A percentile compares a stretch with the other conserved stretches of the same genome.
Evolutionary conservation across 2,113 vertebrate species (phyloP).

Genomic region (Sinocyclocheilus grahami): DNA sequence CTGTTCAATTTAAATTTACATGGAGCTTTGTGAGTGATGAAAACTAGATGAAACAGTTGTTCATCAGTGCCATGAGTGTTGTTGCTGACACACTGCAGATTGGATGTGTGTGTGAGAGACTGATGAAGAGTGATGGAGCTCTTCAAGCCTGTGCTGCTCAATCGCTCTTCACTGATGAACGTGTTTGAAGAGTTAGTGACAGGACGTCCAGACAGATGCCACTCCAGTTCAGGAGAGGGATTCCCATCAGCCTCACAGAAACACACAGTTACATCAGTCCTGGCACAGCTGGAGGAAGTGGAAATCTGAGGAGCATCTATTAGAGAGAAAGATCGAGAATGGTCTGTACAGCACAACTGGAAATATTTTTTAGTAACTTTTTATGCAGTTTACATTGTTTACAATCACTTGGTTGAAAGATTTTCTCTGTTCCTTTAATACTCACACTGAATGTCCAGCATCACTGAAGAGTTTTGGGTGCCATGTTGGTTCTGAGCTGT

Average conservation of each 20-base stretch:
- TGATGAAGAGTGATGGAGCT: conserved; percentile 62
- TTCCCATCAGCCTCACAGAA: conserved; percentile 70
- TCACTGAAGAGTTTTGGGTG: conserved; percentile 39
- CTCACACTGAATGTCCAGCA: background rate
- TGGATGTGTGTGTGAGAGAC: conserved; percentile 40
- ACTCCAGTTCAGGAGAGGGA: conserved; percentile 66
- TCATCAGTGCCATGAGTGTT: conserved; percentile 46
- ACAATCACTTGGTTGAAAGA: too few relatives aligned
- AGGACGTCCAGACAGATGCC: conserved; percentile 64
- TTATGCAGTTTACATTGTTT: too few relatives aligned
- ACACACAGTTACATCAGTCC: background rate
- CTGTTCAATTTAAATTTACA: too few relatives aligned
- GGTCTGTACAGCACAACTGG: too few relatives aligned
- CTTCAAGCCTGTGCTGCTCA: conserved; percentile 39
- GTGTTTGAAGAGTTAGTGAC: conserved; percentile 60
- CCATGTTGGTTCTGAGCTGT: too few relatives aligned
- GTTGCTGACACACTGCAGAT: conserved; percentile 63
- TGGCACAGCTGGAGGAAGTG: background rate
- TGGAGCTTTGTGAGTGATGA: too few relatives aligned
- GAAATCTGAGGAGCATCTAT: background rate
- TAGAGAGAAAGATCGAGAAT: background rate
- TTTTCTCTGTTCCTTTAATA: too few relatives aligned
- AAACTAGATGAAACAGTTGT: background rate
- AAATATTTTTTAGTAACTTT: too few relatives aligned
- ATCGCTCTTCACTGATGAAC: conserved; percentile 52